These are phyloP conservation scores for Homarus gammarus DNA, from an alignment of 2,888 invertebrate species.

Conservation along the genomic window DNA sequence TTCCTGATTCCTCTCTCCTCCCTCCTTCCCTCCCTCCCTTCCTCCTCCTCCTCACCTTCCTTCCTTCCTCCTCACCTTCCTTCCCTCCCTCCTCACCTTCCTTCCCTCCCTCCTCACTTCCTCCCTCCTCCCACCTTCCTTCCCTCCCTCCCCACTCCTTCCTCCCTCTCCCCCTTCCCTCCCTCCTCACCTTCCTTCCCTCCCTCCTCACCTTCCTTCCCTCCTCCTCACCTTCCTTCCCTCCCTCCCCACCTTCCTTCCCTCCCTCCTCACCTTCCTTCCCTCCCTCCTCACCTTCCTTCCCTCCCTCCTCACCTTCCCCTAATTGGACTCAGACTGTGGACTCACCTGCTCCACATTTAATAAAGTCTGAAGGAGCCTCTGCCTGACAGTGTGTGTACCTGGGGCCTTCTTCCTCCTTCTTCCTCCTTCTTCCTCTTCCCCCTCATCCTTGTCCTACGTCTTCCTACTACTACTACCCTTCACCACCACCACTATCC, in stretches of 20 bases:
- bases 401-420: background rate
- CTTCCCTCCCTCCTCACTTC: background rate
- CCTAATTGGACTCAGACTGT: background rate
- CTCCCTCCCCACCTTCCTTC: background rate
- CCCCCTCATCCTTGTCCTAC: no score
- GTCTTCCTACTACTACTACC: no score
- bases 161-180: background rate
- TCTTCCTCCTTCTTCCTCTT: no score
- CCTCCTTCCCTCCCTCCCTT: constrained; percentile 1
- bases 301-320: background rate
- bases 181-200: background rate
- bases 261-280: background rate
- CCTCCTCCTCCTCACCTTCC: background rate
- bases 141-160: constrained; percentile 21
- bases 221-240: background rate
- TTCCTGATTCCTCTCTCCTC: background rate
- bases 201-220: background rate
- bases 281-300: background rate
- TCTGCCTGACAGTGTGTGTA: background rate
- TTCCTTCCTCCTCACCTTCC: background rate
- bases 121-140: constrained; percentile 16
- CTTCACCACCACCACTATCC: no score
- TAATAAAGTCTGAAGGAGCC: constrained; percentile 28
- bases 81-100: background rate
- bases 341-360: constrained; percentile 5